Evolutionary conservation across 2,888 invertebrate genomes (phyloP).

Genomic region (Aphrophora alni): DNA sequence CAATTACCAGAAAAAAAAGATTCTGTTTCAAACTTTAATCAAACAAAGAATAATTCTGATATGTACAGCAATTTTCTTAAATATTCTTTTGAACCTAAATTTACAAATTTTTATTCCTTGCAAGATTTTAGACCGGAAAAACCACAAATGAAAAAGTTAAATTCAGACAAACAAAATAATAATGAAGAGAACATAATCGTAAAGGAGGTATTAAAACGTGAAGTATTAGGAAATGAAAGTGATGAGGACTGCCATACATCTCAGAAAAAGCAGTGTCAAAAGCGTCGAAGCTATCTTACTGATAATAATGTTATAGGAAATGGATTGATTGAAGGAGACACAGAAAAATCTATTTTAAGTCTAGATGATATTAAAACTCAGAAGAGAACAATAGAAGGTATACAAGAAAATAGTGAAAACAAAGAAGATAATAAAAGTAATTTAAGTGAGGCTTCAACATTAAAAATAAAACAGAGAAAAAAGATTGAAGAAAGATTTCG

Average conservation of each 20-base stretch:
- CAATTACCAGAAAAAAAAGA: background rate
- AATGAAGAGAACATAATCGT: background rate
- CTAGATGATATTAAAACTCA: background rate
- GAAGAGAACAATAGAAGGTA: background rate
- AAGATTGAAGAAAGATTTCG: constrained; percentile 11
- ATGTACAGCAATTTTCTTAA: background rate
- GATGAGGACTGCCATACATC: background rate
- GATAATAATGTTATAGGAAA: constrained; percentile 2
- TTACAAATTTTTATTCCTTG: background rate
- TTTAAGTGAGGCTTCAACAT: background rate
- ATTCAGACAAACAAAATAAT: background rate
- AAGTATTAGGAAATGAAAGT: background rate
- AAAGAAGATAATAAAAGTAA: background rate
- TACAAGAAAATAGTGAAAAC: no score
- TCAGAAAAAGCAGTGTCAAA: background rate
- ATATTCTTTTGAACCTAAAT: background rate
- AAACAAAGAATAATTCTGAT: background rate
- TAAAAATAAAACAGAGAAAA: background rate
- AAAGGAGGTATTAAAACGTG: background rate
- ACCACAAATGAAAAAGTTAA: background rate
- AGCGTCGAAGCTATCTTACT: background rate
- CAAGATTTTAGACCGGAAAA: background rate
- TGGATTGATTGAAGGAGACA: background rate
- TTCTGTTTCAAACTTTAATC: background rate
- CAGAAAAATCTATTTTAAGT: background rate